A percentile compares a stretch with the other conserved stretches of the same genome.
These are phyloP conservation scores for Tetranychus cinnabarinus DNA, from an alignment of 1,140 invertebrate genomes.

Conservation along the genomic window DNA sequence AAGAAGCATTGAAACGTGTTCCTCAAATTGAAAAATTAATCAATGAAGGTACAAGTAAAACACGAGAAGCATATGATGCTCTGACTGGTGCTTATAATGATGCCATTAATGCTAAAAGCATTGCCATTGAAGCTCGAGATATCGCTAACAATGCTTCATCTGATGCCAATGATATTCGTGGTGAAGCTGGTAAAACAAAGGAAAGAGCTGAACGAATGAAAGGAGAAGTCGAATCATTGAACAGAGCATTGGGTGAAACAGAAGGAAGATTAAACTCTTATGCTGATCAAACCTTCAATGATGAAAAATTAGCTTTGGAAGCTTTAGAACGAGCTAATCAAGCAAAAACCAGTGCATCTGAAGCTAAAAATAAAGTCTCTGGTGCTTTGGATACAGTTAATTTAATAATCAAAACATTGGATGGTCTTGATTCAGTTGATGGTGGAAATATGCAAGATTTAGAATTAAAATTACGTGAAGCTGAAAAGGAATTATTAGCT, in stretches of 20 bases:
- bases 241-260: constrained; percentile 40
- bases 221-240: constrained; percentile 48
- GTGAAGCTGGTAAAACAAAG: constrained; percentile 47
- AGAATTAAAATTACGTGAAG: constrained; percentile 41
- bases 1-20: constrained; percentile 36
- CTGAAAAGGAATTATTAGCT: constrained; percentile 42
- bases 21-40: constrained; percentile 35
- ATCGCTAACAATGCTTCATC: constrained; percentile 42
- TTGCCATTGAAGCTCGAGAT: constrained; percentile 48
- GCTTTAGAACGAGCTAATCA: constrained; percentile 52
- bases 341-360: constrained; percentile 51
- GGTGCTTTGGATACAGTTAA: constrained; percentile 48
- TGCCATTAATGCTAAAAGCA: constrained; percentile 43
- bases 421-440: constrained; percentile 23
- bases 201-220: constrained; percentile 41
- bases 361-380: constrained; percentile 50
- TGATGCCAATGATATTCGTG: constrained; percentile 47
- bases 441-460: constrained; percentile 38
- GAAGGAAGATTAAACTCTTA: constrained; percentile 39
- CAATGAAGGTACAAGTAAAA: constrained; percentile 33
- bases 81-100: constrained; percentile 45
- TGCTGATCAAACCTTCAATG: constrained; percentile 43
- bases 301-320: constrained; percentile 43
- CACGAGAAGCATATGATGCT: constrained; percentile 27
- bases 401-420: constrained; percentile 48